These are phyloP conservation scores for Aporophyla nigra DNA, from an alignment of 2,888 invertebrate species.

Conservation along the genomic window DNA sequence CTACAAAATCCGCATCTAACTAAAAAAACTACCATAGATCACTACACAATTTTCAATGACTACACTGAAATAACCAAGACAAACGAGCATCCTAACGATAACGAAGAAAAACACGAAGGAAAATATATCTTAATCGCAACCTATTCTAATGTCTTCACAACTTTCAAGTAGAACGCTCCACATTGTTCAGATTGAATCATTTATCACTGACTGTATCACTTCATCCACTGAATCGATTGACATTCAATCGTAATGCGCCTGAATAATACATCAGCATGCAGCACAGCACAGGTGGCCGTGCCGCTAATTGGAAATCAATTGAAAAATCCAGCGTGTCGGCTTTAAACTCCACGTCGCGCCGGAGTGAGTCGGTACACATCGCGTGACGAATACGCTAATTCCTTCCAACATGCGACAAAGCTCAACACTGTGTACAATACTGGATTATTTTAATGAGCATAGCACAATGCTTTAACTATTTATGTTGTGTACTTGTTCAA, in stretches of 20 bases:
- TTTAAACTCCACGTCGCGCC: conserved; percentile 3
- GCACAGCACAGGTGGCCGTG: conserved; percentile 45
- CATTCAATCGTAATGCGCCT: conserved; percentile 43
- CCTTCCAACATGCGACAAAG: conserved; percentile 48
- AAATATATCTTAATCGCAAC: neutral
- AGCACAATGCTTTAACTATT: conserved; percentile 51
- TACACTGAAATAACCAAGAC: neutral
- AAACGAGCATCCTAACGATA: neutral
- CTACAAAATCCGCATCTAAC: neutral
- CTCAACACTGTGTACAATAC: conserved; percentile 42
- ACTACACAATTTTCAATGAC: neutral
- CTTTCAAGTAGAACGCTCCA: neutral
- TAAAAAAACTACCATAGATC: neutral
- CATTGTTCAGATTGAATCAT: conserved; percentile 40
- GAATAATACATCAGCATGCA: conserved; percentile 50
- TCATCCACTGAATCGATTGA: conserved; percentile 41
- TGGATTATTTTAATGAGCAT: conserved; percentile 51
- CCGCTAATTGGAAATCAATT: conserved; percentile 61
- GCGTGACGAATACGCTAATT: conserved; percentile 56
- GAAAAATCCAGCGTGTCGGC: conserved; percentile 42
- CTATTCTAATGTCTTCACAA: neutral
- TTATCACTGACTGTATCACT: conserved; percentile 45
- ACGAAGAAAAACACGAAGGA: neutral
- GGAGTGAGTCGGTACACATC: conserved; percentile 28
- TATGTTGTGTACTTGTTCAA: conserved; percentile 49